Conservation (phyloP, 2,113 vertebrate genomes). For the Notarius lentiginosus region DNA sequence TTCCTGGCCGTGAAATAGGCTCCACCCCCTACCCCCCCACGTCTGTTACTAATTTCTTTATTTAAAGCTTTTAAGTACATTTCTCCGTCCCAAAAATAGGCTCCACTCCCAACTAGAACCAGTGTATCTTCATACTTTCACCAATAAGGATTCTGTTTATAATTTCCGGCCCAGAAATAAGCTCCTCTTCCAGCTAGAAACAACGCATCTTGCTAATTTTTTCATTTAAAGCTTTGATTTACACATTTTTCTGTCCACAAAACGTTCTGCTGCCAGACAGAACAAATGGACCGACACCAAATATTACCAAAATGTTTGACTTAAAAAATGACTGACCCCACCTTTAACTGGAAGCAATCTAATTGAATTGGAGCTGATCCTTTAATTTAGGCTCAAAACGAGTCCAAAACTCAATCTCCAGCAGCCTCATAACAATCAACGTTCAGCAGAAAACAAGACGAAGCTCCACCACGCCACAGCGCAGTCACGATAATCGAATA, state of each 20-base stretch:
- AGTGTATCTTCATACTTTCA: neutral
- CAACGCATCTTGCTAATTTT: neutral
- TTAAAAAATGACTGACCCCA: neutral
- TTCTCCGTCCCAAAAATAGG: neutral
- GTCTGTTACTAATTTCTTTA: neutral
- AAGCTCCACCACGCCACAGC: neutral
- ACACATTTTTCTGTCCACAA: neutral
- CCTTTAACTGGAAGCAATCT: neutral
- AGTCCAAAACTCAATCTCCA: neutral
- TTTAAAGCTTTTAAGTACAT: neutral
- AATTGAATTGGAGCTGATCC: neutral
- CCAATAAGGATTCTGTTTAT: neutral
- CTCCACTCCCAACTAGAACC: neutral
- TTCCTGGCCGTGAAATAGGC: neutral
- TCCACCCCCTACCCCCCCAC: neutral
- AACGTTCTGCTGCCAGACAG: neutral
- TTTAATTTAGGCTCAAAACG: neutral
- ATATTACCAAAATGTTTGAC: neutral
- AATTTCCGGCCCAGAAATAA: neutral
- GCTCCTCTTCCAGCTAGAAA: neutral
- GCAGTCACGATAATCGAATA: neutral
- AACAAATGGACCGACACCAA: neutral
- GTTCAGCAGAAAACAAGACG: neutral
- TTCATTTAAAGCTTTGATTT: neutral
- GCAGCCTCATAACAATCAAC: neutral